Evolutionary conservation across 2,888 invertebrate genomes (phyloP).

Genomic region (Drosophila ezoana): DNA sequence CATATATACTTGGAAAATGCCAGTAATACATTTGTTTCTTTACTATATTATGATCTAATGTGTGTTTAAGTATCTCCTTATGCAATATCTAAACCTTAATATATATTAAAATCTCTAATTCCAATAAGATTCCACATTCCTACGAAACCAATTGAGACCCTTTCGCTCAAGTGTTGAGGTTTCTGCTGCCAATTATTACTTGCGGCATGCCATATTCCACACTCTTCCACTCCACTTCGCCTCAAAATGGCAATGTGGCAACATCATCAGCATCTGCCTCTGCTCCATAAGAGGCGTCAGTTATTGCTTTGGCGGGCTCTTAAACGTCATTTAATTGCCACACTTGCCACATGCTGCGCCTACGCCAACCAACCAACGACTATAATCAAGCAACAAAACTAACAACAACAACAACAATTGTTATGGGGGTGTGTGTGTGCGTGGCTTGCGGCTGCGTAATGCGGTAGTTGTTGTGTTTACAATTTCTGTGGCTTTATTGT

Average conservation of each 20-base stretch:
- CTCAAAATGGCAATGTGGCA: neutral
- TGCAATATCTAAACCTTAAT: no score
- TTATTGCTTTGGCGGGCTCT: constrained; percentile 6
- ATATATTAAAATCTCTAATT: no score
- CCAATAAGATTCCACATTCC: no score
- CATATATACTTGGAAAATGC: no score
- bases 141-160: no score
- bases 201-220: neutral
- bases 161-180: no score
- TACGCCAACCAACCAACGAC: constrained; percentile 40
- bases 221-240: neutral
- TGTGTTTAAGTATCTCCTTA: no score
- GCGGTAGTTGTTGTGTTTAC: constrained; percentile 58
- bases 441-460: constrained; percentile 55
- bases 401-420: constrained; percentile 27
- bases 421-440: constrained; percentile 14
- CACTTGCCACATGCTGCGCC: constrained; percentile 59
- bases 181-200: neutral
- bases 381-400: constrained; percentile 46
- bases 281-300: constrained; percentile 13
- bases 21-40: no score
- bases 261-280: neutral
- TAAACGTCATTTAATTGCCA: constrained; percentile 60
- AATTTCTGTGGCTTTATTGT: constrained; percentile 34
- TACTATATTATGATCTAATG: no score